Evolutionary conservation across 2,113 vertebrate species (phyloP).

Genomic region (Ondatra zibethicus): DNA sequence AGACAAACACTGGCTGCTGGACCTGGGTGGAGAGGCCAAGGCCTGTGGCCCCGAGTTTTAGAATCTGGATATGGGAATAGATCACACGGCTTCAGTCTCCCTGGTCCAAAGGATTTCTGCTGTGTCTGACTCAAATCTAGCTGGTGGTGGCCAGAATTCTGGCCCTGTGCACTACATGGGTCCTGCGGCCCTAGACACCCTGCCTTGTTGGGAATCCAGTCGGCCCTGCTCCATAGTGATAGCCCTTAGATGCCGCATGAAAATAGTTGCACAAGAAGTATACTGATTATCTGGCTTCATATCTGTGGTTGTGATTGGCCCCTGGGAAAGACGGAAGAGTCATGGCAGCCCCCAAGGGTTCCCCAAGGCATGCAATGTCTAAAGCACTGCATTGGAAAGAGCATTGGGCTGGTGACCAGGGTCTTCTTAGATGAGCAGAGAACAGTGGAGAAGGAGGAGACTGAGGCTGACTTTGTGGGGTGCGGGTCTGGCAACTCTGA

Average conservation of each 20-base stretch:
- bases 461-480: neutral
- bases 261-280: neutral
- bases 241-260: neutral
- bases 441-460: neutral
- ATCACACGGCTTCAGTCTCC: neutral
- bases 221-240: no score
- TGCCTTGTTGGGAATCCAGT: neutral
- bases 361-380: no score
- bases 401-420: neutral
- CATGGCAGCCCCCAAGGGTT: no score
- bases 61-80: neutral
- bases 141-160: neutral
- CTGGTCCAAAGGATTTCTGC: neutral
- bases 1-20: neutral
- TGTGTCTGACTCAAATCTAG: neutral
- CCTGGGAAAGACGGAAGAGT: neutral
- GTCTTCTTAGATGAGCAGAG: neutral
- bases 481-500: neutral
- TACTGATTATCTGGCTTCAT: neutral
- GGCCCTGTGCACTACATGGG: neutral
- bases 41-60: accelerated
- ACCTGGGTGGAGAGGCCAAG: neutral
- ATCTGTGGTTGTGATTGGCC: neutral
- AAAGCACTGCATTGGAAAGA: neutral
- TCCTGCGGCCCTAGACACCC: no score